Evolutionary conservation across 2,888 invertebrate species (phyloP).

Genomic region (Cryptus viduatorius): DNA sequence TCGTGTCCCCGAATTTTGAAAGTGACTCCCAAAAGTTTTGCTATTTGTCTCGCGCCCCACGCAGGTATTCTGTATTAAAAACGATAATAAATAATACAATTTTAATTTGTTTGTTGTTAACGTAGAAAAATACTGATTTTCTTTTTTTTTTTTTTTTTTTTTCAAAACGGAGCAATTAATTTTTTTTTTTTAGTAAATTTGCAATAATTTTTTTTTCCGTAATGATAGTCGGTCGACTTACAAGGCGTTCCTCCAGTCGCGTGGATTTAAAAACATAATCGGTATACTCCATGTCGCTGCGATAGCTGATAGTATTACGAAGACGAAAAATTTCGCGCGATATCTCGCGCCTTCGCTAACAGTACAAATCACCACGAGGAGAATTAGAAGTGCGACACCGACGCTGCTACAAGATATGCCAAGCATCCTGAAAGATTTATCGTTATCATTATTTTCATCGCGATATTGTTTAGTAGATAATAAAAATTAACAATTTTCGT

Average conservation of each 20-base stretch:
- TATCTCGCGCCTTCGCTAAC: constrained; percentile 89
- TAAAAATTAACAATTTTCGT: not conserved
- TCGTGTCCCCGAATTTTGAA: constrained; percentile 91
- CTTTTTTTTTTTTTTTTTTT: too few relatives aligned
- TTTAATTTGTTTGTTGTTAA: not conserved
- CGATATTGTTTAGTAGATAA: not conserved
- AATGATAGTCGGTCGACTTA: constrained; percentile 86
- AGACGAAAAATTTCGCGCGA: constrained; percentile 89
- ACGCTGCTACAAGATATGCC: constrained; percentile 77
- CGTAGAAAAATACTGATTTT: not conserved
- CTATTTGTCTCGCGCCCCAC: constrained; percentile 87
- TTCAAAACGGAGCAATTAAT: too few relatives aligned
- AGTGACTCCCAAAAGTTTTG: constrained; percentile 89
- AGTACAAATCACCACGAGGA: constrained; percentile 80
- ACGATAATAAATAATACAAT: not conserved
- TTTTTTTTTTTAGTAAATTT: not conserved
- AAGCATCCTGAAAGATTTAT: constrained; percentile 75
- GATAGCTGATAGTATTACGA: constrained; percentile 88
- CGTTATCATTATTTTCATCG: not conserved
- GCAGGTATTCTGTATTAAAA: constrained; percentile 88
- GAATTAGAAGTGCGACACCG: constrained; percentile 76
- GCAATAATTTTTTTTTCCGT: not conserved
- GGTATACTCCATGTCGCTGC: constrained; percentile 90
- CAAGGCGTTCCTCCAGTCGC: constrained; percentile 92
- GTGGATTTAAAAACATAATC: constrained; percentile 90